Evolutionary conservation across 2,113 vertebrate species (phyloP), one percentile per base, ranked within the genome.

Genomic region (Gymnocephalus cernua): DNA sequence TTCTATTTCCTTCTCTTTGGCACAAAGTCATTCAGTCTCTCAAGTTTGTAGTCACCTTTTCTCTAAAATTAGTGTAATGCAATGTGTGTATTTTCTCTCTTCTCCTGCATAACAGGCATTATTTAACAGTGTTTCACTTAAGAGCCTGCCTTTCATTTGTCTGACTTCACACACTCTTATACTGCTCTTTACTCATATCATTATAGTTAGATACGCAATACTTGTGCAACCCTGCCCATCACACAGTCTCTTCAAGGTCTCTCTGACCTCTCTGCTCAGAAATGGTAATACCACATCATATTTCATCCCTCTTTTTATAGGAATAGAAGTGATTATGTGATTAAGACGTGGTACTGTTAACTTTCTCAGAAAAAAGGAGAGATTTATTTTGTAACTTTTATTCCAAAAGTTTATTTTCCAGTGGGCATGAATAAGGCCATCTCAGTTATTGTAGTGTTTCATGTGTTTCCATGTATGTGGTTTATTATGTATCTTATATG

Each of bases 141-240:
- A 5, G 14, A 59, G 66, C 64, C 63, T 48, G 67, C 77, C 68
- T 85, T 77, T 79, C 57, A 80, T 80, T 72, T 66, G 61, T 65
- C 73, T n/a, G 19, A 25, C 72, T 54, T 48, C 56, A 32, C 35
- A 54, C 32, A 15, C 35, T 58, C 32, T 69, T 29, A 21, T 29
- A 4, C 56, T 47, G 53, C 70, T 58, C 53, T 79, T 58, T 41
- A 66, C 62, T 80, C 77, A 21, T 54, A 71, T 71, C 61, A 66
- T 66, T 41, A 76, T 35, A 35, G 59, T 65, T 38, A 54, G 62
- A 73, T 23, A 73, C 21, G 72, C 32, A 80, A 85, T 53, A 66
- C 53, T 70, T 19, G 44, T 73, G 65, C 51, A 75, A 80, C 54
- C 47, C 44, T 56, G 38, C 29, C 23, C 25, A 47, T n/a, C 57